Percentiles rank a stretch among this genome's conserved stretches.
These are phyloP conservation scores for Pseudotriccus pelzelni DNA, from an alignment of 2,797 vertebrate genomes.

Conservation along the genomic window DNA sequence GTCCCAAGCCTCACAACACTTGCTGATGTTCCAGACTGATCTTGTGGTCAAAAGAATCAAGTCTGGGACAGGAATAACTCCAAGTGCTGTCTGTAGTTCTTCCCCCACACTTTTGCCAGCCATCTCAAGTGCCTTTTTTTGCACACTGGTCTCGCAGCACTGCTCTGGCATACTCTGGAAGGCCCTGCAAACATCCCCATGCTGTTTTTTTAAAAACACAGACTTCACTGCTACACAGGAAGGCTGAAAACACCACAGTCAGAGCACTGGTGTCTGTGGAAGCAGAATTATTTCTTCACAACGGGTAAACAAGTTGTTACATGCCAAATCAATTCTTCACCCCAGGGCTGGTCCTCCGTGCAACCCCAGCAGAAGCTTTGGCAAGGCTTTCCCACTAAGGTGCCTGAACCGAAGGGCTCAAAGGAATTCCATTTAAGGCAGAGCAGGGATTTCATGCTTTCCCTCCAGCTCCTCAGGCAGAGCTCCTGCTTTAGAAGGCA, in stretches of 20 bases:
- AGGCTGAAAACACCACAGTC: background rate
- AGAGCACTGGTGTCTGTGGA: background rate
- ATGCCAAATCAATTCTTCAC: fast-evolving
- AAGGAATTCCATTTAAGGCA: background rate
- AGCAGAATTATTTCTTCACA: background rate
- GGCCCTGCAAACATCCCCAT: background rate
- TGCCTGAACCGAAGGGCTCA: background rate
- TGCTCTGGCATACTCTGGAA: background rate
- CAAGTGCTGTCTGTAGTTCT: background rate
- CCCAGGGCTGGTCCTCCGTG: background rate
- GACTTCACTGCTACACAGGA: background rate
- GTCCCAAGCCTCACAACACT: background rate
- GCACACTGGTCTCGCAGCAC: background rate
- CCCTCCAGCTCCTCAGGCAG: background rate
- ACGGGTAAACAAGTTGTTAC: fast-evolving
- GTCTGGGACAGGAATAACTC: background rate
- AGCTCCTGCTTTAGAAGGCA: background rate
- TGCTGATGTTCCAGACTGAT: background rate
- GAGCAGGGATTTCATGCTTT: background rate
- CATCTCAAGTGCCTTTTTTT: background rate
- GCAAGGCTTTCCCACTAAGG: background rate
- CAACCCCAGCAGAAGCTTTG: background rate
- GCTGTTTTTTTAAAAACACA: background rate
- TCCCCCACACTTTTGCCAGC: background rate
- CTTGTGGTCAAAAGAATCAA: background rate